These are phyloP conservation scores for Bos indicus DNA, from an alignment of 2,113 vertebrate genomes.

Conservation along the genomic window DNA sequence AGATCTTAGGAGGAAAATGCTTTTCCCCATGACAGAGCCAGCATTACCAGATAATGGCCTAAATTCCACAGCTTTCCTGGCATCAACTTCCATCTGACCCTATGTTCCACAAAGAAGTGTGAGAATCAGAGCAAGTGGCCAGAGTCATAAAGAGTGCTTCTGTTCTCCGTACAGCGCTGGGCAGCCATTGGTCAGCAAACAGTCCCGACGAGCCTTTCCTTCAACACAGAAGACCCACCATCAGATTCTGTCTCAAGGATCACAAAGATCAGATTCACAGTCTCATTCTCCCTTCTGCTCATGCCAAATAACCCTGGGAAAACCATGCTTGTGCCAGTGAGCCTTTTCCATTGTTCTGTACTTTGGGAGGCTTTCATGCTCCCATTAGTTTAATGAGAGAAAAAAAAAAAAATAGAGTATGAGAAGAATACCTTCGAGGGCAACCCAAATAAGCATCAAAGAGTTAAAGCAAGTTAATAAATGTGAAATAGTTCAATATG, in stretches of 20 bases:
- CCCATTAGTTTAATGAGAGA: background rate
- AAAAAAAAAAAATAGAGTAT: background rate
- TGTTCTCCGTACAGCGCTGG: background rate
- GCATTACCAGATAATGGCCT: background rate
- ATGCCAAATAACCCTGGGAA: background rate
- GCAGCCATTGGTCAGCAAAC: no score
- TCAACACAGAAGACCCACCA: background rate
- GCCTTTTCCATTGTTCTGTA: background rate
- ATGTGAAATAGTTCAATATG: background rate
- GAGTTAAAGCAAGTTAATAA: background rate
- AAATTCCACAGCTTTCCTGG: background rate
- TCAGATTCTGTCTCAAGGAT: background rate
- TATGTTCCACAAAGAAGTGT: background rate
- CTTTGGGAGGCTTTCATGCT: background rate
- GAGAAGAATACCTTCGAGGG: background rate
- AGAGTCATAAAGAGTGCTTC: background rate
- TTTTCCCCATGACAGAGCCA: background rate
- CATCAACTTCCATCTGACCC: background rate
- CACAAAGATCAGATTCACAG: background rate
- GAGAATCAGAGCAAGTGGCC: background rate
- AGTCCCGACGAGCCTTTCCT: accelerated
- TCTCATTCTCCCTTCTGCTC: background rate
- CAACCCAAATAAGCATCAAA: background rate
- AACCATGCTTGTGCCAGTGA: no score
- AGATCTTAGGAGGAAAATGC: background rate